phyloP scores from a whole-genome alignment of 2,797 vertebrate genomes.

The Lindbergichthys nudifrons region DNA sequence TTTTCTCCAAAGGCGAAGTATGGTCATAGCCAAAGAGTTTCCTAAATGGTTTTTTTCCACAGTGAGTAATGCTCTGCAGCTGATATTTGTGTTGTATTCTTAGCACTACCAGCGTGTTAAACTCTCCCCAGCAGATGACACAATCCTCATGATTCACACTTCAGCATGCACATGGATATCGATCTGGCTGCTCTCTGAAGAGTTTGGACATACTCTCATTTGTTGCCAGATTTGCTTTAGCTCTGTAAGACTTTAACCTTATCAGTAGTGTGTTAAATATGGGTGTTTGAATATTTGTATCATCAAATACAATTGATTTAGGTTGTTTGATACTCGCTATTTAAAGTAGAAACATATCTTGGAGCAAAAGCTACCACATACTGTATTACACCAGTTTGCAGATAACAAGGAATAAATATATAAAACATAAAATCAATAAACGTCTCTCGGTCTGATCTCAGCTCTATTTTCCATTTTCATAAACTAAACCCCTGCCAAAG shows the following conservation, averaged over 20 bases:
- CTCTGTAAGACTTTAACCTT: constrained; percentile 1
- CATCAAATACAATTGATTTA: not conserved
- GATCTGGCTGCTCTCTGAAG: constrained; percentile 1
- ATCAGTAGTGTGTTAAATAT: not conserved
- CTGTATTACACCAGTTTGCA: constrained; percentile 7
- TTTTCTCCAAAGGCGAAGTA: constrained; percentile 47
- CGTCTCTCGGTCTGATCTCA: constrained; percentile 45
- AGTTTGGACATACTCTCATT: constrained; percentile 5
- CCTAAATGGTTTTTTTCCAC: constrained; percentile 15
- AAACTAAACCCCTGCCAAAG: constrained; percentile 40
- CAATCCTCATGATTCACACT: constrained; percentile 32
- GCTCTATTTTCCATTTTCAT: constrained; percentile 59
- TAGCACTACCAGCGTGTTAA: constrained; percentile 25
- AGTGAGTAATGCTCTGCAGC: constrained; percentile 44
- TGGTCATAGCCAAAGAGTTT: constrained; percentile 34
- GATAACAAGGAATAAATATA: not conserved
- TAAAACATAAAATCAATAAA: constrained; percentile 6
- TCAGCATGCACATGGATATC: constrained; percentile 12
- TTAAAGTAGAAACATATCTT: not conserved
- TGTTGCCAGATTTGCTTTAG: constrained; percentile 22
- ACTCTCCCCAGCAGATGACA: constrained; percentile 32
- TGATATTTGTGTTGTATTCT: constrained; percentile 42
- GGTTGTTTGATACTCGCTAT: not conserved
- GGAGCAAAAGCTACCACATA: not conserved
- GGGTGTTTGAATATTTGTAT: not conserved